Base-by-base conservation (phyloP, 2,888 invertebrate species). In the Eilema depressum region DNA sequence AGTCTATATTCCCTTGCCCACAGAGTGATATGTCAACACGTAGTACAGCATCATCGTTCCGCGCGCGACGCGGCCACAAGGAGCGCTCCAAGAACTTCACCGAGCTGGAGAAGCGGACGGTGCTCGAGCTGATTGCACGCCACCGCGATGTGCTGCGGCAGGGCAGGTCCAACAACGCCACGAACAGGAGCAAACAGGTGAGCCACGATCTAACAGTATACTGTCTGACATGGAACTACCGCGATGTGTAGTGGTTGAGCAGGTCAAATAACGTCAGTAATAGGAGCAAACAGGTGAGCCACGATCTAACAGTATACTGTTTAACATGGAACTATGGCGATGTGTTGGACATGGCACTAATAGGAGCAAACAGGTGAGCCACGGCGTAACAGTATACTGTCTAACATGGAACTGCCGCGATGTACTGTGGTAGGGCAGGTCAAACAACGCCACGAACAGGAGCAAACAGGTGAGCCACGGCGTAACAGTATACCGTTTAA, bases 11-110 rank as follows among this genome's bases (percentile, higher is more conserved):
- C 33, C 0, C 68, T 72, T 64, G 37, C 67, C 74, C 70, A 0
- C 90, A 95, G 95, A 88, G 87, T 92, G 93, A 92, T 88, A 94
- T 95, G 95, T 93, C 95, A 87, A 95, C 95, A 82, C 91, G 95
- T 83, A 94, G 92, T 79, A 88, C 90, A 75, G 87, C 88, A 74
- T 87, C 87, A 81, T 87, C 91, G 75, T 87, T 92, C 83, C 91
- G 94, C 86, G 93, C 93, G 76, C 92, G 94, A 75, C 95, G 95
- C 88, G 95, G 95, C 69, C 95, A 95, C 91, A 95, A 95, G 89
- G 95, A 95, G 88, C 93, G 95, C 76, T 95, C 95, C 72, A 95
- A 95, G 85, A 95, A 95, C 92, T 95, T 95, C 92, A 95, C 95
- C 68, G 95, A 95, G 84, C 90, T 95, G 87, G 95, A 95, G 91